phyloP scores from a whole-genome alignment of 2,113 vertebrate genomes.

The Bubalus kerabau region DNA sequence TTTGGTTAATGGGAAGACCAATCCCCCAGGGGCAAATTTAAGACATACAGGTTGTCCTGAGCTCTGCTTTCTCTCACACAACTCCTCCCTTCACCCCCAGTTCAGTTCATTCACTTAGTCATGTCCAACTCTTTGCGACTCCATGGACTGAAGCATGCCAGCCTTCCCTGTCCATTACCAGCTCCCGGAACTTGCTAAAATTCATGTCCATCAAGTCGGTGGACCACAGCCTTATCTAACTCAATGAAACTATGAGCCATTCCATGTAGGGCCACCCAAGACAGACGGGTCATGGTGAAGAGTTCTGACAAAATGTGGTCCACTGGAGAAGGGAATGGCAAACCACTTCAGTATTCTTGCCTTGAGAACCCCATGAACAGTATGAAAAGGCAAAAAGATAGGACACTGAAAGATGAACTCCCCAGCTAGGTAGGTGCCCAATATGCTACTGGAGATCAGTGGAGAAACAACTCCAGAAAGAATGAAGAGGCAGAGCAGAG shows the following conservation, averaged over 20 bases:
- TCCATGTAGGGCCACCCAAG: not conserved
- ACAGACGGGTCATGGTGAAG: not conserved
- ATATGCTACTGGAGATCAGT: not conserved
- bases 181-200: not conserved
- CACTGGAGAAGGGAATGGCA: not conserved
- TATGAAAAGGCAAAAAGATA: not conserved
- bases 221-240: not conserved
- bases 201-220: not conserved
- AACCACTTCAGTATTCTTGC: not conserved
- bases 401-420: not conserved
- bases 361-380: not conserved
- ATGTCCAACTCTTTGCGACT: rapidly evolving
- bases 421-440: not conserved
- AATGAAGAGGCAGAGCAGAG: not conserved
- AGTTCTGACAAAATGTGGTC: not conserved
- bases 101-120: not conserved
- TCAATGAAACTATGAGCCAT: not conserved
- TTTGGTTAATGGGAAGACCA: not conserved
- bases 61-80: not conserved
- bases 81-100: not conserved
- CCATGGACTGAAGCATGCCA: not conserved
- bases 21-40: not conserved
- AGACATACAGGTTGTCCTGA: not conserved
- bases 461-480: not conserved
- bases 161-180: not conserved